Base-by-base conservation (phyloP, 1,140 invertebrate species). In the Apis laboriosa region DNA sequence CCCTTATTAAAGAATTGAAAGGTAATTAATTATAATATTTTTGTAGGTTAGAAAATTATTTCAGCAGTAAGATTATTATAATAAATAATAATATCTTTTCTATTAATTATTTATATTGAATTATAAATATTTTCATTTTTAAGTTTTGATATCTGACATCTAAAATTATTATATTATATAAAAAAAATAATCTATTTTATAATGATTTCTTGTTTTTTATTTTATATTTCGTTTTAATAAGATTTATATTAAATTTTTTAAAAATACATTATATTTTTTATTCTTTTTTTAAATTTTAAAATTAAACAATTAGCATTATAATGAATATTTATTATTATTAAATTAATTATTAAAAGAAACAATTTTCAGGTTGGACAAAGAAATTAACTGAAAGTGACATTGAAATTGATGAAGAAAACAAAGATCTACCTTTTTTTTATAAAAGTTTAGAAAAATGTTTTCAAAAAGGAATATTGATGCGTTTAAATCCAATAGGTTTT, bases 1-100 rank as follows among this genome's bases (percentile, higher is more conserved):
- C 95, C n/a, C 89, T 95, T 67, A 91, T 95, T 83, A 95, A 94
- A 89, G 93, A 95, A 90, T 86, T 95, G 79, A 95, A 95, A 95
- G 93, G 94, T 95, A 94, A 92, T 80, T 58, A 66, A 28, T 34
- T 5, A 24, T 28, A 43, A 19, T 8, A 61, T 11, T 43, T 76
- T 60, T 28, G 4, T 73, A 81, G 78, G 79, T 83, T 87, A 85
- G 15, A 15, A 17, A 77, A n/a, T 15, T 66, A n/a, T 66, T 66
- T 24, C 8, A 55, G 1, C 19, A 56, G 12, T 49, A 15, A 24
- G 17, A 60, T 60, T 80, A 34, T 51, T 9, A 8, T 71, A 21
- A 67, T 55, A 5, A 53, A 21, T 71, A 56, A 15, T 3, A 43
- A 17, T 64, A 13, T 15, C 5, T 28, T 28, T 28, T 28, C 9